These are phyloP conservation scores for Physocephala rufipes DNA, from an alignment of 2,888 invertebrate species.

Conservation along the genomic window DNA sequence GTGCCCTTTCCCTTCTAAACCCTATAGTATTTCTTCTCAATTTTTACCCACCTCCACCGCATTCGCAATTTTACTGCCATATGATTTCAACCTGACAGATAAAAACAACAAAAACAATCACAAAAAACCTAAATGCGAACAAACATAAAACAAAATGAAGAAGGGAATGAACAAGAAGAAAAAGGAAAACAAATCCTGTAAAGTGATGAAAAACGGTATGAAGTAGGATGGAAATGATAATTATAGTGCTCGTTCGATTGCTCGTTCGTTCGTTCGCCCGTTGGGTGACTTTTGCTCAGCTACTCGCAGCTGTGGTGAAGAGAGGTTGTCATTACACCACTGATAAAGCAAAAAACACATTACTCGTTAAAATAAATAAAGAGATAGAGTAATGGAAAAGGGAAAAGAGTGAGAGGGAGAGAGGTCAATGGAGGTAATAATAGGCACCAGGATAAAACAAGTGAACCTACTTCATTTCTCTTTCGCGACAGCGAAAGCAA, in stretches of 20 bases:
- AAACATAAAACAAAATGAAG: not conserved
- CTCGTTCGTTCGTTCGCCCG: not conserved
- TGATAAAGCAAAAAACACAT: slow-evolving; percentile 1
- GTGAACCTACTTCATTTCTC: too few relatives aligned
- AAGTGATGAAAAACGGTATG: slow-evolving; percentile 12
- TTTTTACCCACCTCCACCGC: too few relatives aligned
- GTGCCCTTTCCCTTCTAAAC: too few relatives aligned
- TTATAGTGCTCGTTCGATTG: slow-evolving; percentile 7
- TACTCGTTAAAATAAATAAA: not conserved
- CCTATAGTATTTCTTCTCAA: too few relatives aligned
- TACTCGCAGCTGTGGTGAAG: slow-evolving; percentile 26
- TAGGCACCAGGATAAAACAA: too few relatives aligned
- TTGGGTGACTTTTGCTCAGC: slow-evolving; percentile 29
- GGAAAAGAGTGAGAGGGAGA: too few relatives aligned
- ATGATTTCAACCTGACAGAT: too few relatives aligned
- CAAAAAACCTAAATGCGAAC: not conserved
- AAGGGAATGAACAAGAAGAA: not conserved
- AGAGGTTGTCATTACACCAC: slow-evolving; percentile 26
- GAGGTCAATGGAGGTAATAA: too few relatives aligned
- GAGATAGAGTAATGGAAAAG: not conserved
- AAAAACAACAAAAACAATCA: too few relatives aligned
- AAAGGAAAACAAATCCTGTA: not conserved
- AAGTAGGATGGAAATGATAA: slow-evolving; percentile 28
- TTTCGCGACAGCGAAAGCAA: not conserved
- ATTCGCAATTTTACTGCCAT: too few relatives aligned